Evolutionary conservation across 1,140 invertebrate species (phyloP).

Genomic region (Mercenaria mercenaria): DNA sequence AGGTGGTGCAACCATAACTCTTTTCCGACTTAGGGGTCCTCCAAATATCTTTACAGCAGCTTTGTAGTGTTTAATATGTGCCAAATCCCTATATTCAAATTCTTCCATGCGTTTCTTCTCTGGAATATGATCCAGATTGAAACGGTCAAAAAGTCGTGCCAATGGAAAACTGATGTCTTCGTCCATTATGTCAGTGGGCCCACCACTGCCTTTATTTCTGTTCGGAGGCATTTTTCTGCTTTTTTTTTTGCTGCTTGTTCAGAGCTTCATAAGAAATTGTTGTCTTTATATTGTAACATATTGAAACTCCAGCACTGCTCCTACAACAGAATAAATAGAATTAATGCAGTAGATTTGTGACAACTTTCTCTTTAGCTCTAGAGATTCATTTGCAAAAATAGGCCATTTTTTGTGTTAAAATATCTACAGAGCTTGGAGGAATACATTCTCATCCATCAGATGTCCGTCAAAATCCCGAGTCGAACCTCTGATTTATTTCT

Average conservation of each 20-base stretch:
- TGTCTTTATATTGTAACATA: no score
- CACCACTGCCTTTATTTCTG: conserved; percentile 35
- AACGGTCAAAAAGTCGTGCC: conserved; percentile 81
- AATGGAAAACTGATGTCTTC: conserved; percentile 81
- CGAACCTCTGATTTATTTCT: no score
- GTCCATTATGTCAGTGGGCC: conserved; percentile 68
- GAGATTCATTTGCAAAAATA: no score
- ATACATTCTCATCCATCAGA: no score
- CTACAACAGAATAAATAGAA: no score
- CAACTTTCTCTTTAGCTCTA: no score
- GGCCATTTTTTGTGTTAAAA: no score
- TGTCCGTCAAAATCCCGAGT: no score
- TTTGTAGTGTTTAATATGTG: conserved; percentile 82
- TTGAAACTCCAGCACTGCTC: background rate
- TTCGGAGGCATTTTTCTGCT: conserved; percentile 66
- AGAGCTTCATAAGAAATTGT: background rate
- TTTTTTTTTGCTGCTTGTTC: background rate
- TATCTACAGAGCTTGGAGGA: no score
- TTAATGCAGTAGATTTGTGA: no score
- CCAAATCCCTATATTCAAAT: conserved; percentile 80
- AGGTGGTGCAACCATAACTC: conserved; percentile 79
- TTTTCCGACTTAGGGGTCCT: conserved; percentile 79
- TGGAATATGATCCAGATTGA: conserved; percentile 84
- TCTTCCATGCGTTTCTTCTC: conserved; percentile 76
- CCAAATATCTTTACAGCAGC: conserved; percentile 84